These are phyloP conservation scores for Uloborus diversus DNA, from an alignment of 1,140 invertebrate species.

Conservation along the genomic window DNA sequence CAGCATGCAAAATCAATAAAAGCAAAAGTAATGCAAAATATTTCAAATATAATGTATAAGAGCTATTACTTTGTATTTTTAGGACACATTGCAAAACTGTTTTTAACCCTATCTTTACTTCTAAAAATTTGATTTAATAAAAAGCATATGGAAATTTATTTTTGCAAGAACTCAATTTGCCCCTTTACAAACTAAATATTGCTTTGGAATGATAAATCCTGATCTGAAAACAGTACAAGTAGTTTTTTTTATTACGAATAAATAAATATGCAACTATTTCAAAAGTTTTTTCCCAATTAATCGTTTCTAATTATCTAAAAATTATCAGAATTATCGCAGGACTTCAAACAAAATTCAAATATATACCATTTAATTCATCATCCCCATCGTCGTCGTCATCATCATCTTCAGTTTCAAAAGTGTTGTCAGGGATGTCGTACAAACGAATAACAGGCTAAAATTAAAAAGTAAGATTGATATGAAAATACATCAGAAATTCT, in stretches of 20 bases:
- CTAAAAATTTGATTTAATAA: too few relatives aligned
- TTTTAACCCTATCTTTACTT: too few relatives aligned
- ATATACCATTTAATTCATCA: conserved; percentile 39
- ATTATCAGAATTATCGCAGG: not conserved
- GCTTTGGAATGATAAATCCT: too few relatives aligned
- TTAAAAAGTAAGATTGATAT: conserved; percentile 39
- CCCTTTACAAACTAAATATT: too few relatives aligned
- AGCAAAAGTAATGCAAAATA: too few relatives aligned
- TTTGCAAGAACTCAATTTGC: too few relatives aligned
- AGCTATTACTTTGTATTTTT: not conserved
- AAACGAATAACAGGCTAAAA: conserved; percentile 87
- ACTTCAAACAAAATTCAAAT: not conserved
- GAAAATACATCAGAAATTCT: not conserved
- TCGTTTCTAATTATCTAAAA: not conserved
- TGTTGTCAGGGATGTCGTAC: conserved; percentile 97
- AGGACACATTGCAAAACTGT: not conserved
- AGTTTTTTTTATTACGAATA: too few relatives aligned
- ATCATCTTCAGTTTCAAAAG: conserved; percentile 96
- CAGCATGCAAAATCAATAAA: too few relatives aligned
- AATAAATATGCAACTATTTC: too few relatives aligned
- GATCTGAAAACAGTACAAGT: too few relatives aligned
- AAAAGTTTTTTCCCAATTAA: not conserved
- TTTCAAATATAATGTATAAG: not conserved
- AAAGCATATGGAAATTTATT: too few relatives aligned
- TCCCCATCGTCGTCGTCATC: conserved; percentile 78